Base-by-base conservation (phyloP, 2,797 vertebrate species). In the Paratrypauchen microcephalus region DNA sequence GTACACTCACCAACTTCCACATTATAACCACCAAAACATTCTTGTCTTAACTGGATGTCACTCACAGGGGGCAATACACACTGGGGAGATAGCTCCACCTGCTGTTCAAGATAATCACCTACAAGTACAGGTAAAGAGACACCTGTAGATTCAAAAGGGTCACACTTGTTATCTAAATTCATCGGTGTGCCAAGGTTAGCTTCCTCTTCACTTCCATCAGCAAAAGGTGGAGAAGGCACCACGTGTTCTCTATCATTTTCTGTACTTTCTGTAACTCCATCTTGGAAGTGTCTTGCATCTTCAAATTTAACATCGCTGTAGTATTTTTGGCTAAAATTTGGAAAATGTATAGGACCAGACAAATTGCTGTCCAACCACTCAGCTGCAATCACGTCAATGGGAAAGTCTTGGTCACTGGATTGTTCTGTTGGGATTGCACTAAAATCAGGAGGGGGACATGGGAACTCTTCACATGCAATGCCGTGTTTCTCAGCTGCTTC, bases 301-400 rank as follows among this genome's bases (percentile, higher is more conserved):
- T 55, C 21, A 57, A 6, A 57, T 26, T 26, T 24, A 62, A 59
- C 59, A 45, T 70, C 18, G 11, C 19, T 70, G 16, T 72, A 4
- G 62, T 62, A 12, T 64, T 82, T 74, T 24, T 50, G 69, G 68
- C 65, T 62, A 8, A 70, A 67, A 12, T 81, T 76, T 0, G 57
- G 47, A 21, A 72, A 73, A 12, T 83, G 76, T 23, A 60, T 41
- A 45, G 78, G 54, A 24, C 86, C 74, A 45, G 66, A 66, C 8
- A 77, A 75, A 8, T 11, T 56, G 45, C 80, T 76, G 52, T 61
- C 68, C 23, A 68, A 69, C 58, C 70, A 69, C 18, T 80, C 82
- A 15, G 23, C 32, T 11, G 32, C 55, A 59, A 81, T 80, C 0
- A 19, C 66, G 19, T 84, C 77, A 1, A 23, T 73, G 54, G 69